Conservation (phyloP, 2,113 vertebrate species). For the Mesocricetus auratus region DNA sequence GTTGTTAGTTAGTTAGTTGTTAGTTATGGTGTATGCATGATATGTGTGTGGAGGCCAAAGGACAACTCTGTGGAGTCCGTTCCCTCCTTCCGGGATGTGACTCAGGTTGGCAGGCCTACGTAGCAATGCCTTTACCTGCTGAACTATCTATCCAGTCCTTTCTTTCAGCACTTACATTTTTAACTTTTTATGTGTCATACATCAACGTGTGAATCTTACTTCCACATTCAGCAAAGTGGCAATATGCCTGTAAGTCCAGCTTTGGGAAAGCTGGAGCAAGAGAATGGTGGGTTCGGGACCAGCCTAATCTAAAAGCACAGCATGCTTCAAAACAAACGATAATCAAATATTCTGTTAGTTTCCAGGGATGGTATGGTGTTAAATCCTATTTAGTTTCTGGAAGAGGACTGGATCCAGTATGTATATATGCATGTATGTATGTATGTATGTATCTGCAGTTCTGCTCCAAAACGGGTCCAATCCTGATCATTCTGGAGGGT, state of each 20-base stretch:
- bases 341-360: background rate
- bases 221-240: background rate
- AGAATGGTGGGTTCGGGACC: background rate
- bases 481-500: background rate
- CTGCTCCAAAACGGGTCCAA: background rate
- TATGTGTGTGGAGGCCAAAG: background rate
- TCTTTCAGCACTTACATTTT: background rate
- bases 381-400: slow-evolving; percentile 17
- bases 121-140: background rate
- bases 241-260: background rate
- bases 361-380: background rate
- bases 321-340: background rate
- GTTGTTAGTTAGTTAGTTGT: background rate
- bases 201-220: background rate
- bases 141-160: background rate
- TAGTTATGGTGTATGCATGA: no score
- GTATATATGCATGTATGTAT: no score
- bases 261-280: background rate
- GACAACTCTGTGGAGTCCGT: background rate
- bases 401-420: background rate
- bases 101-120: background rate
- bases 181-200: background rate
- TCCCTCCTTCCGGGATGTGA: no score
- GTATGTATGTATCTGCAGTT: background rate
- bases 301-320: background rate